Evolutionary conservation across 2,113 vertebrate species (phyloP).

Genomic region (Sclerurus mexicanus): DNA sequence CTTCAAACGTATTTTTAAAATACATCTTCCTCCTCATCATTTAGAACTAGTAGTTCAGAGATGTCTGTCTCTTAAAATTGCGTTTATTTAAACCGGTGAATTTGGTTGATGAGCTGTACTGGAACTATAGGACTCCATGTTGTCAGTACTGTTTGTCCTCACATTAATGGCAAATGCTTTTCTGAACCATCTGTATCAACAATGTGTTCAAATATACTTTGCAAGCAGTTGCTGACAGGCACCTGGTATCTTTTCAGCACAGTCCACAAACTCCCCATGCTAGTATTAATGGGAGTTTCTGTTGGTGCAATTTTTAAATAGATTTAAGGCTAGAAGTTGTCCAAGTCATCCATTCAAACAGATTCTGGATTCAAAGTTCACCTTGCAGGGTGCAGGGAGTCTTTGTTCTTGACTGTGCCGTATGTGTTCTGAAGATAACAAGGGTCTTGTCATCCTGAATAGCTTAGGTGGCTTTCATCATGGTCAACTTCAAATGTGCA

Average conservation of each 20-base stretch:
- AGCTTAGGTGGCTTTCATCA: neutral
- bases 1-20: neutral
- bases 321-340: neutral
- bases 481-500: neutral
- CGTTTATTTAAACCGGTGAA: neutral
- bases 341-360: neutral
- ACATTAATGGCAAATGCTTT: neutral
- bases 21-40: neutral
- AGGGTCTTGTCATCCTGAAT: neutral
- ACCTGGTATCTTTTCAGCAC: neutral
- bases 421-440: neutral
- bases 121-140: rapidly evolving
- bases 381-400: neutral
- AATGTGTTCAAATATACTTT: neutral
- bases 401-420: neutral
- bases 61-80: neutral
- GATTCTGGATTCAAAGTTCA: neutral
- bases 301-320: neutral
- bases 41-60: neutral
- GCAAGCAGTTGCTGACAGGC: neutral
- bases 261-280: rapidly evolving
- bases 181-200: neutral
- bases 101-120: neutral
- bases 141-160: neutral
- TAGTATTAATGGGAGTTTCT: neutral